phyloP scores from a whole-genome alignment of 1,140 invertebrate species.

The Nasonia vitripennis region DNA sequence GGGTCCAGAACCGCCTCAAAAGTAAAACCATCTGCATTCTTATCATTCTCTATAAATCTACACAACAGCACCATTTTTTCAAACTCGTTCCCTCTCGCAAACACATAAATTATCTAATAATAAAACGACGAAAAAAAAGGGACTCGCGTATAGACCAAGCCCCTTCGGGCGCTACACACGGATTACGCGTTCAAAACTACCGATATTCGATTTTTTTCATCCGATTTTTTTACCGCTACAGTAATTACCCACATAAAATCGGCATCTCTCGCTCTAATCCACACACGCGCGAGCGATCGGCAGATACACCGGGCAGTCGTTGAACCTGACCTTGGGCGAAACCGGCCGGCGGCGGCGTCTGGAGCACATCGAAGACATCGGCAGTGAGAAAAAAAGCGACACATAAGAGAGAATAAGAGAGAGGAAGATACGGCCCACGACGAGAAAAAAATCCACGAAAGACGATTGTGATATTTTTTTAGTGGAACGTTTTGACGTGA shows the following conservation, averaged over 20 bases:
- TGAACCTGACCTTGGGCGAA: constrained; percentile 43
- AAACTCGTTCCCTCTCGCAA: background rate
- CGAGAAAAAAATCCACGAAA: background rate
- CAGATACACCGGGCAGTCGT: constrained; percentile 31
- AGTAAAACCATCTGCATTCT: too few species aligned
- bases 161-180: too few species aligned
- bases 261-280: constrained; percentile 22
- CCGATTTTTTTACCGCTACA: background rate
- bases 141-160: too few species aligned
- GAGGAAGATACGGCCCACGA: background rate
- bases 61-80: background rate
- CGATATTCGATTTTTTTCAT: too few species aligned
- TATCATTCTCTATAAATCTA: too few species aligned
- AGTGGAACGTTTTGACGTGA: background rate
- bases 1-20: too few species aligned
- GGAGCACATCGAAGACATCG: background rate
- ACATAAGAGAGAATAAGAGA: background rate
- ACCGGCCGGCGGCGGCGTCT: background rate
- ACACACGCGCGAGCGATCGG: constrained; percentile 10
- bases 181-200: too few species aligned
- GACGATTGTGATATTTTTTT: background rate
- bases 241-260: background rate
- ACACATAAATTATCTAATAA: background rate
- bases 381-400: background rate
- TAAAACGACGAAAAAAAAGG: too few species aligned